Evolutionary conservation across 2,113 vertebrate genomes (phyloP), one percentile per base, ranked within the genome.

Genomic region (Crotalus horridus): DNA sequence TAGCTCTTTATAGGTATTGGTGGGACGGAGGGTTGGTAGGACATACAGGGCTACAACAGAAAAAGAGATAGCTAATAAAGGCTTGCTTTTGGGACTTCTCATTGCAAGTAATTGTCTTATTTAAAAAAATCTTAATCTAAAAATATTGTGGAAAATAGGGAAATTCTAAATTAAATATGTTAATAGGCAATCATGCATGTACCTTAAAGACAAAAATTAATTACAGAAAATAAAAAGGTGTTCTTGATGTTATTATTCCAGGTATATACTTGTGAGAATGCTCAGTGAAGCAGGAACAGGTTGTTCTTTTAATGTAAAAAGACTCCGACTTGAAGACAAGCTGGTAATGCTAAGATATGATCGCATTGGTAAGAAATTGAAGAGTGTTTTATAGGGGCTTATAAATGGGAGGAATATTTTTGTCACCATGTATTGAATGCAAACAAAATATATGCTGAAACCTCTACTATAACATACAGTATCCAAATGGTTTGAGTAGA

Each of bases 241-340:
- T 54, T 87, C 20, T 10, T 85, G 53, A 10, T 11, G 0, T 94
- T 96, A 87, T 94, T 92, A 29, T 93, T 94, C 81, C 61, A 99
- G 99, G 61, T 98, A 97, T 48, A 39, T 99, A 91, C 97, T 99
- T 96, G 99, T 99, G 95, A 98, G 98, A 97, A 99, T 99, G 99
- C 12, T 99, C 91, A 99, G 99, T 46, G 98, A 98, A 2, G 99
- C 99, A 0, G 99, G 99, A 89, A 99, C 99, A 0, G 99, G 99
- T 87, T 99, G 96, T 95, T 96, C 93, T 94, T 99, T 99, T 96
- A 99, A 99, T 94, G 61, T 97, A 10, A 99, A 98, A 97, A 98
- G 98, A 89, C 98, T 96, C 81, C 98, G 99, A 6, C 97, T 98
- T 1, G 95, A 96, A 93, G 99, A 99, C 3, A 99, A 99, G 87